Conservation (phyloP, 2,888 invertebrate species). For the Melieria picta region DNA sequence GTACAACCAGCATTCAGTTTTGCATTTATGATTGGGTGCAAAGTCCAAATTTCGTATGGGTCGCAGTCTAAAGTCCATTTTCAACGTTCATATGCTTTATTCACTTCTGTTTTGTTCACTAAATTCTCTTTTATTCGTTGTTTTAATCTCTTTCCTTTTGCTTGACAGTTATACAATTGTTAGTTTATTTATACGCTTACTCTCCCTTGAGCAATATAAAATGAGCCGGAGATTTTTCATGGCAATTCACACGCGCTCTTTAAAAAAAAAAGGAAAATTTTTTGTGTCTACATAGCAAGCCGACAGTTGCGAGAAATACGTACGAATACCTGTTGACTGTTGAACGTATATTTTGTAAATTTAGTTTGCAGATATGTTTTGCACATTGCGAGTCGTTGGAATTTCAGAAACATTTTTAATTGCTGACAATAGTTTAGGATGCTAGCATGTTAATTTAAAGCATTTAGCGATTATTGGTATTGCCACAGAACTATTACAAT, state of each 20-base stretch:
- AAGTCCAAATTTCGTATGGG: slow-evolving; percentile 59
- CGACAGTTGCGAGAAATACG: too few relatives aligned
- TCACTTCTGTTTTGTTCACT: slow-evolving; percentile 39
- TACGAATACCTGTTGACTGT: too few relatives aligned
- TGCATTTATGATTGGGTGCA: slow-evolving; percentile 46
- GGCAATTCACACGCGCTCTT: background rate
- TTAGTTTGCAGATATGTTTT: too few relatives aligned
- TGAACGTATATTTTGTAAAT: too few relatives aligned
- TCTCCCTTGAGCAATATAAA: background rate
- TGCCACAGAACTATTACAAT: too few relatives aligned
- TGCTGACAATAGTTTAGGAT: too few relatives aligned
- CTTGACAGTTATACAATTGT: background rate
- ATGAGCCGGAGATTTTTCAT: background rate
- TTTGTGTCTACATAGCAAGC: too few relatives aligned
- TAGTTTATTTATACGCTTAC: background rate
- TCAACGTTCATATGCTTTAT: slow-evolving; percentile 49
- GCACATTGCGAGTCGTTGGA: too few relatives aligned
- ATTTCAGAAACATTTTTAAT: too few relatives aligned
- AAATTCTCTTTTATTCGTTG: slow-evolving; percentile 23
- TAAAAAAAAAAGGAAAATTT: too few relatives aligned
- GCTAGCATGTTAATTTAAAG: too few relatives aligned
- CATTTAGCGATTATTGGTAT: too few relatives aligned
- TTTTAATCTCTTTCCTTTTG: background rate
- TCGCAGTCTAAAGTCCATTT: slow-evolving; percentile 63
- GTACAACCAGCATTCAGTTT: slow-evolving; percentile 22